Evolutionary conservation across 2,797 vertebrate species (phyloP).

Genomic region (Sparus aurata): DNA sequence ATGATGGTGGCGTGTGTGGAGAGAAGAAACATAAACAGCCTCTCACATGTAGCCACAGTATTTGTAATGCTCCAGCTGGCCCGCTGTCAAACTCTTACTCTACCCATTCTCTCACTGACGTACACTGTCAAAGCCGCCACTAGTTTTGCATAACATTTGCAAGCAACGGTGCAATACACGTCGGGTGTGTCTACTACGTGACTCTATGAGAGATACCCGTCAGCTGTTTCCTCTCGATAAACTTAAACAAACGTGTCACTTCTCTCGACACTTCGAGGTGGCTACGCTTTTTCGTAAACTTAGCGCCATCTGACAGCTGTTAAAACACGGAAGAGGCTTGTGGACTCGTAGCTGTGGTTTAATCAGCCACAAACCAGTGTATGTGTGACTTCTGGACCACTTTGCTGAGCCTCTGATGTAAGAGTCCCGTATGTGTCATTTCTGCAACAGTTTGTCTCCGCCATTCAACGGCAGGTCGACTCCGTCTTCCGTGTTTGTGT

Average conservation of each 20-base stretch:
- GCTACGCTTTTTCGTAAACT: background rate
- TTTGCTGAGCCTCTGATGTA: background rate
- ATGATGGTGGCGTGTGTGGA: background rate
- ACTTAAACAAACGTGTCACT: conserved; percentile 13
- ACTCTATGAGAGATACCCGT: background rate
- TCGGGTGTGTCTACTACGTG: background rate
- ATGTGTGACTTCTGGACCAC: background rate
- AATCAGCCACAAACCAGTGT: background rate
- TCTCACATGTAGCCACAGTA: background rate
- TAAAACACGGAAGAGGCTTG: conserved; percentile 22
- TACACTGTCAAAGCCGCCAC: background rate
- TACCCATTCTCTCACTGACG: background rate
- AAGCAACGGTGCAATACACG: conserved; percentile 29
- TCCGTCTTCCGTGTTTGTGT: conserved; percentile 73
- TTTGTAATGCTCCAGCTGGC: conserved; percentile 2
- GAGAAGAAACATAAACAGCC: conserved; percentile 3
- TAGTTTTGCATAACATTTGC: conserved; percentile 70
- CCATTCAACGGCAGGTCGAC: conserved; percentile 50
- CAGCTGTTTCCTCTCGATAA: background rate
- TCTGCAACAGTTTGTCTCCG: conserved; percentile 37
- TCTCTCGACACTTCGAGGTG: background rate
- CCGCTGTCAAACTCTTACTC: background rate
- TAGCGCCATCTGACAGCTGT: background rate
- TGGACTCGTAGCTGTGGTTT: background rate
- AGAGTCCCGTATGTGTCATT: conserved; percentile 23